Evolutionary conservation across 2,797 vertebrate genomes (phyloP).

Genomic region (Bovichtus variegatus): DNA sequence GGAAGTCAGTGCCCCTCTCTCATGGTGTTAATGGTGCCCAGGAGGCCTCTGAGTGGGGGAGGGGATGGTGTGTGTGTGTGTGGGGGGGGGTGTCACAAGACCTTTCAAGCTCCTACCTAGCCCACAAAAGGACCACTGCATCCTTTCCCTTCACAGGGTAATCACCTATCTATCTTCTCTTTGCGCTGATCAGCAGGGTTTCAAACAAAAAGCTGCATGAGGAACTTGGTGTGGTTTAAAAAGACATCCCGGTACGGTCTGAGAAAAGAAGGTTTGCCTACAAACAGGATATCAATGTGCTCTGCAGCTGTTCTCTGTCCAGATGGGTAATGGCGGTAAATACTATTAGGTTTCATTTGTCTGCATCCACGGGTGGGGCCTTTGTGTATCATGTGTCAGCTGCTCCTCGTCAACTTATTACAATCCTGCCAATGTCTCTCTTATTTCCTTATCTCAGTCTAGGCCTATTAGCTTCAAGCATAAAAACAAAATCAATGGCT

Average conservation of each 20-base stretch:
- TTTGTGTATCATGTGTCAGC: slow-evolving; percentile 58
- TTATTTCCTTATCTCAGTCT: slow-evolving; percentile 12
- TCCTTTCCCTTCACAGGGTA: slow-evolving; percentile 77
- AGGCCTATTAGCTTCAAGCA: slow-evolving; percentile 12
- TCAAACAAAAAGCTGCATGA: slow-evolving; percentile 55
- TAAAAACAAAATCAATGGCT: slow-evolving; percentile 56
- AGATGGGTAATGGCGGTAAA: slow-evolving; percentile 60
- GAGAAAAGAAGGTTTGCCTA: slow-evolving; percentile 51
- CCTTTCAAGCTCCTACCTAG: slow-evolving; percentile 69
- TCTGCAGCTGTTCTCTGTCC: slow-evolving; percentile 65
- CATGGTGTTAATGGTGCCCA: slow-evolving; percentile 81
- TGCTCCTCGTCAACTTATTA: slow-evolving; percentile 53
- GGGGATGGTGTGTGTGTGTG: no score
- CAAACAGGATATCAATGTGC: slow-evolving; percentile 59
- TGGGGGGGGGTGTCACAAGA: slow-evolving; percentile 39
- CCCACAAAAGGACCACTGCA: slow-evolving; percentile 63
- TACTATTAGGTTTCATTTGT: slow-evolving; percentile 71
- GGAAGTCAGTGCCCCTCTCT: slow-evolving; percentile 73
- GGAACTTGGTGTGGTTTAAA: slow-evolving; percentile 61
- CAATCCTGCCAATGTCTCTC: slow-evolving; percentile 3
- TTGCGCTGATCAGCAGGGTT: slow-evolving; percentile 63
- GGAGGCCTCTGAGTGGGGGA: slow-evolving; percentile 60
- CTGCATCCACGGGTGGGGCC: slow-evolving; percentile 50
- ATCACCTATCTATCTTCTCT: slow-evolving; percentile 67
- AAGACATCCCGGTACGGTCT: slow-evolving; percentile 58